Conservation (phyloP, 1,140 invertebrate genomes). For the Aphidius ervi region DNA sequence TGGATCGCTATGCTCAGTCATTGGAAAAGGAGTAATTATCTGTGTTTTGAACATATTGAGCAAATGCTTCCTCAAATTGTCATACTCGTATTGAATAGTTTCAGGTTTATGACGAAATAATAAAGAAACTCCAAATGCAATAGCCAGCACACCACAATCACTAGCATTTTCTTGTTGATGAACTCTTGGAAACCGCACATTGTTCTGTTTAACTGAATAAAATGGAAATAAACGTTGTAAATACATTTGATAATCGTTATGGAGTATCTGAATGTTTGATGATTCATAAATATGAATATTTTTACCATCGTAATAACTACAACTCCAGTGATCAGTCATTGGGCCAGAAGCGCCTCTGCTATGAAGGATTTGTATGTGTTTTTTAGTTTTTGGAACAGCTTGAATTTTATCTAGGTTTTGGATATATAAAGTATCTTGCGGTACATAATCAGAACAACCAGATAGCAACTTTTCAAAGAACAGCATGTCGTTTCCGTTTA, state of each 20-base stretch:
- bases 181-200: slow-evolving; percentile 17
- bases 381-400: background rate
- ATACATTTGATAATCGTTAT: slow-evolving; percentile 19
- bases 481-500: too few relatives aligned
- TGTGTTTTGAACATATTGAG: background rate
- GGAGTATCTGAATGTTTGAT: slow-evolving; percentile 16
- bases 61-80: background rate
- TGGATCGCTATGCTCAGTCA: background rate
- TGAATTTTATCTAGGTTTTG: background rate
- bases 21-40: background rate
- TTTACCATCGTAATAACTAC: slow-evolving; percentile 22
- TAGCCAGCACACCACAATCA: slow-evolving; percentile 23
- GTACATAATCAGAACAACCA: slow-evolving; percentile 1
- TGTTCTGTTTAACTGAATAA: slow-evolving; percentile 6
- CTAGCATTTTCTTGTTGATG: slow-evolving; percentile 18
- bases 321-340: slow-evolving; percentile 18
- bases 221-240: slow-evolving; percentile 18
- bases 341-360: background rate
- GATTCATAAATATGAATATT: slow-evolving; percentile 24
- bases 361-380: slow-evolving; percentile 20
- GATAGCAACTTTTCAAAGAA: too few relatives aligned
- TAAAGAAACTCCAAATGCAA: slow-evolving; percentile 22
- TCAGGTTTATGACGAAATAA: slow-evolving; percentile 13
- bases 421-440: slow-evolving; percentile 8
- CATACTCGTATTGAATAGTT: background rate